Conservation (phyloP, 2,888 invertebrate genomes). For the Polydrusus cervinus region DNA sequence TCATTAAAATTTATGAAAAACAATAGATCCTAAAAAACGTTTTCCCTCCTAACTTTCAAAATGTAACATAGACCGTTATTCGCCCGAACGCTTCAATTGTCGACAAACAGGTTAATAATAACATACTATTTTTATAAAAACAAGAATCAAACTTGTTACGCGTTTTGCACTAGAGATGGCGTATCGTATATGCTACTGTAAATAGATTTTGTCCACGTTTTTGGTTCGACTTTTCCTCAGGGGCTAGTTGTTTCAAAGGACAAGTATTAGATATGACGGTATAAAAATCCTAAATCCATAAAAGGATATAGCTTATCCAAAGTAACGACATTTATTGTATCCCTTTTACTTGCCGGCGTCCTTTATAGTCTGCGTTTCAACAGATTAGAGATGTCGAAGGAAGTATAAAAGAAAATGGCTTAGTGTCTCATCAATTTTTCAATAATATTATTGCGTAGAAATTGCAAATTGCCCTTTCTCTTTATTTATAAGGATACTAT, state of each 20-base stretch:
- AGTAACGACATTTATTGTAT: slow-evolving; percentile 38
- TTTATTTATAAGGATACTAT: neutral
- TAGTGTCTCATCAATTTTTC: slow-evolving; percentile 9
- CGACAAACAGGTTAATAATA: no score
- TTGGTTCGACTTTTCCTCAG: slow-evolving; percentile 12
- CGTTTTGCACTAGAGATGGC: neutral
- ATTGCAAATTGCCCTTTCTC: neutral
- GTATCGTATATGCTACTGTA: neutral
- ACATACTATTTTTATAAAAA: neutral
- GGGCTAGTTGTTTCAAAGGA: slow-evolving; percentile 22
- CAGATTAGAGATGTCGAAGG: slow-evolving; percentile 15
- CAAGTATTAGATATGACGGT: slow-evolving; percentile 35
- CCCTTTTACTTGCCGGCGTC: slow-evolving; percentile 22
- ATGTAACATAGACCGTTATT: no score
- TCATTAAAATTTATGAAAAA: no score
- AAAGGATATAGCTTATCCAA: slow-evolving; percentile 39
- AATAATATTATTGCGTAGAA: slow-evolving; percentile 4
- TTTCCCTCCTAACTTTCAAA: no score
- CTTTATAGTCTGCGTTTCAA: slow-evolving; percentile 16
- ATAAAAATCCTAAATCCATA: slow-evolving; percentile 41
- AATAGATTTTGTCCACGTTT: slow-evolving; percentile 16
- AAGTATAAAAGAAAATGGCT: slow-evolving; percentile 12
- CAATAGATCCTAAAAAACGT: no score
- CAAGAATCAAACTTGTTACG: slow-evolving; percentile 9
- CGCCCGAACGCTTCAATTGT: no score